Base-by-base conservation (phyloP, 2,797 vertebrate genomes). In the Acanthornis magna region DNA sequence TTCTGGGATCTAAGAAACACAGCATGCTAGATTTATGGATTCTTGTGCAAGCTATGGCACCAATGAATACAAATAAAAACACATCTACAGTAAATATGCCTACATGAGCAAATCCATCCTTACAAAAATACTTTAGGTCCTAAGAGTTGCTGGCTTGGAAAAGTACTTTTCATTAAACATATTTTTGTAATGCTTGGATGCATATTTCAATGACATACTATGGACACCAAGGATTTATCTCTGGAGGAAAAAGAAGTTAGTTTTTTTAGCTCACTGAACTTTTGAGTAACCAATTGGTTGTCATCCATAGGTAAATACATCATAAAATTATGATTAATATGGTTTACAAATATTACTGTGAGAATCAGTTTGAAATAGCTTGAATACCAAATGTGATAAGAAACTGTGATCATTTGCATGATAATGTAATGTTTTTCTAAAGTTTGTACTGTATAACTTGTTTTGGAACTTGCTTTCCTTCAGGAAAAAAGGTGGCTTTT, bases 291-390 rank as follows among this genome's bases (percentile, higher is more conserved):
- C 58, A 88, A 4, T 74, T 93, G n/a, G 22, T 63, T 80, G 62
- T 58, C 11, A 48, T 91, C 63, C 91, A 26, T 36, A 95, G 45
- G 89, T 79, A 94, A 62, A 63, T 85, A 26, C 83, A 81, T 66
- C 94, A 88, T 68, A 86, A 92, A 89, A 72, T 89, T 19, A 91
- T 85, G 61, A 94, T 91, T 83, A 78, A 85, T 93, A 89, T 10
- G 8, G 34, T 87, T 85, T 94, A 58, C 34, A 95, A 78, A 51
- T 85, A 54, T 36, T 79, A 36, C 36, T 90, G 29, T 83, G n/a
- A 95, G 92, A 95, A 53, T 81, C 67, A 47, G 74, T 82, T 89
- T 95, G 48, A 84, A 96, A 93, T 65, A 81, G 30, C 53, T 68
- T 85, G 87, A 74, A 45, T 45, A 75, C 48, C 47, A 92, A 85